These are phyloP conservation scores for Neomonachus schauinslandi DNA, from an alignment of 2,113 vertebrate genomes.

Conservation along the genomic window DNA sequence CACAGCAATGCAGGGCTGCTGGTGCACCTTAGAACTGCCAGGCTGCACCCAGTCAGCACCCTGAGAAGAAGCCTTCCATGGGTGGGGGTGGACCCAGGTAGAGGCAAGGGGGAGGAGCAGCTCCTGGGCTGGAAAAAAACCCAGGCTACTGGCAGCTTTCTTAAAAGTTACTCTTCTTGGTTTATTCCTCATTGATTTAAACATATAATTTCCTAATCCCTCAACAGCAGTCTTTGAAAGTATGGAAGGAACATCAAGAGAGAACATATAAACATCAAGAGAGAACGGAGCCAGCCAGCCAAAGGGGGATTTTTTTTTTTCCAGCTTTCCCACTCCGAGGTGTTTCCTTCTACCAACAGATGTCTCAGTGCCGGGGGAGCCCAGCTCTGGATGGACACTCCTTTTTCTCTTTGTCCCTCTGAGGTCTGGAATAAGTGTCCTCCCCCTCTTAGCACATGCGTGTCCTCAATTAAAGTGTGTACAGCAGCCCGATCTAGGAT, in stretches of 20 bases:
- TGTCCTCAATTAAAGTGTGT: background rate
- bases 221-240: background rate
- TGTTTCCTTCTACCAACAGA: slow-evolving; percentile 9
- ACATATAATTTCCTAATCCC: background rate
- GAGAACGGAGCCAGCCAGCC: background rate
- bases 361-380: background rate
- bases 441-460: background rate
- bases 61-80: background rate
- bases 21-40: background rate
- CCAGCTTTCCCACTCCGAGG: background rate
- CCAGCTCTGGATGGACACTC: background rate
- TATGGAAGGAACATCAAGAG: background rate
- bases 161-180: background rate
- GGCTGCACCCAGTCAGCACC: background rate
- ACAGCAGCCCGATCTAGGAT: background rate
- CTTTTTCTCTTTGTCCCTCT: slow-evolving; percentile 21
- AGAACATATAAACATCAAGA: background rate
- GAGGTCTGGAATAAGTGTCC: background rate
- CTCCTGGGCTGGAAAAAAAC: background rate
- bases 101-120: too few relatives aligned
- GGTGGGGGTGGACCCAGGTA: background rate
- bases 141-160: background rate
- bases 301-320: background rate
- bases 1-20: background rate
- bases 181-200: background rate